Conservation (phyloP, 2,888 invertebrate genomes). For the Heliconius aoede region DNA sequence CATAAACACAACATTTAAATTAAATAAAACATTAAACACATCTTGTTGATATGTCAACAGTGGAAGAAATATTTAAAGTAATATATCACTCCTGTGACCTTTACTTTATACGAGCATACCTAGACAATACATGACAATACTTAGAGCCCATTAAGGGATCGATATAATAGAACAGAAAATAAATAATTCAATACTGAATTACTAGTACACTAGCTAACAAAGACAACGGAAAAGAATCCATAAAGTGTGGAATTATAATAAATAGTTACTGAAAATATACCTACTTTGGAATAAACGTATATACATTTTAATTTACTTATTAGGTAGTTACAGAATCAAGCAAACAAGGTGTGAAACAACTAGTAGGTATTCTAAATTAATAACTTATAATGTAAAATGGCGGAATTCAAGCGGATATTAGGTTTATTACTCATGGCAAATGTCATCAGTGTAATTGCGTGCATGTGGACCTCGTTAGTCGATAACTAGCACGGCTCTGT, state of each 20-base stretch:
- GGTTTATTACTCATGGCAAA: constrained; percentile 40
- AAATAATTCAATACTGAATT: background rate
- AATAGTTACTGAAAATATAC: background rate
- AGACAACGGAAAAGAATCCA: background rate
- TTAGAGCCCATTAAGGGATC: background rate
- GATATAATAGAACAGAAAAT: constrained; percentile 8
- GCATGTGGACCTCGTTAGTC: constrained; percentile 37
- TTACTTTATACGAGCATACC: background rate
- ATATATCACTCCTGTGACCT: background rate
- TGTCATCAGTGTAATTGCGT: constrained; percentile 42
- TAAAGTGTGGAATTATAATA: background rate
- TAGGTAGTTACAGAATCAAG: background rate
- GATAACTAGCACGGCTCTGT: constrained; percentile 20
- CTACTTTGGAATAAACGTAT: background rate
- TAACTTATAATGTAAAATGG: constrained; percentile 38
- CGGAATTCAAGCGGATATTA: constrained; percentile 42
- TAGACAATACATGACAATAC: background rate
- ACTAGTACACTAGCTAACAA: background rate
- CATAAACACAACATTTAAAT: background rate
- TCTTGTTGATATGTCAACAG: background rate
- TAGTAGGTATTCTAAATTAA: constrained; percentile 32
- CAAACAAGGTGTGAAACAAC: constrained; percentile 11
- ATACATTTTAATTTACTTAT: background rate
- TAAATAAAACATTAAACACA: background rate
- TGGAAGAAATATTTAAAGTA: background rate